Evolutionary conservation across 2,888 invertebrate species (phyloP).

Genomic region (Dorcus parallelipipedus): DNA sequence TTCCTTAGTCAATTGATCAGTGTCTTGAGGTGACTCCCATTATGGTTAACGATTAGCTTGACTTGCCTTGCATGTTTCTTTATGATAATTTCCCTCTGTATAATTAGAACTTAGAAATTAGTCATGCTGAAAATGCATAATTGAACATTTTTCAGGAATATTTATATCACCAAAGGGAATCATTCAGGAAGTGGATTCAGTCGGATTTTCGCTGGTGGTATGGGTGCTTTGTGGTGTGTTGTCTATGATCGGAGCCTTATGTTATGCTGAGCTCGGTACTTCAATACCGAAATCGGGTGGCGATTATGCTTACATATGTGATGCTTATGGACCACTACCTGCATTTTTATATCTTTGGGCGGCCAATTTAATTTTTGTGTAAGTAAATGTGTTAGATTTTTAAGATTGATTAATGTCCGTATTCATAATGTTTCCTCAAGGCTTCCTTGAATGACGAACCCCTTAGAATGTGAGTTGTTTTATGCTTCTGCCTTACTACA

Average conservation of each 20-base stretch:
- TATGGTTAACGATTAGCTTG: too few species aligned
- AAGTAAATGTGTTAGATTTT: constrained; percentile 48
- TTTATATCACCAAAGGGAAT: constrained; percentile 96
- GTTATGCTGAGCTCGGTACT: constrained; percentile 93
- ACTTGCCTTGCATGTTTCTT: too few species aligned
- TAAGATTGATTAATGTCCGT: too few species aligned
- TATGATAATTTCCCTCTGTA: too few species aligned
- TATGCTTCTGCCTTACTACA: too few species aligned
- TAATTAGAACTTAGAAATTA: neutral
- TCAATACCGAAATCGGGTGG: constrained; percentile 91
- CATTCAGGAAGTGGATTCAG: constrained; percentile 82
- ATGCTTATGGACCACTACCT: constrained; percentile 87
- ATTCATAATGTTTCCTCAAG: too few species aligned
- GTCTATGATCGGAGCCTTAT: constrained; percentile 91
- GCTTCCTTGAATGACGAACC: too few species aligned
- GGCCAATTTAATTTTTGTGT: constrained; percentile 95
- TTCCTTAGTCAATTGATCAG: too few species aligned
- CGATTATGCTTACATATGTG: constrained; percentile 93
- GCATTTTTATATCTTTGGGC: constrained; percentile 96
- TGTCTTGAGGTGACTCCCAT: too few species aligned
- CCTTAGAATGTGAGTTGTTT: too few species aligned
- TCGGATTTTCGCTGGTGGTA: constrained; percentile 81
- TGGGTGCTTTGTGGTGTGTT: constrained; percentile 87
- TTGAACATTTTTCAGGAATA: constrained; percentile 58
- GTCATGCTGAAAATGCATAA: neutral